Conservation (phyloP, 2,888 invertebrate species). For the Caenorhabditis auriculariae region DNA sequence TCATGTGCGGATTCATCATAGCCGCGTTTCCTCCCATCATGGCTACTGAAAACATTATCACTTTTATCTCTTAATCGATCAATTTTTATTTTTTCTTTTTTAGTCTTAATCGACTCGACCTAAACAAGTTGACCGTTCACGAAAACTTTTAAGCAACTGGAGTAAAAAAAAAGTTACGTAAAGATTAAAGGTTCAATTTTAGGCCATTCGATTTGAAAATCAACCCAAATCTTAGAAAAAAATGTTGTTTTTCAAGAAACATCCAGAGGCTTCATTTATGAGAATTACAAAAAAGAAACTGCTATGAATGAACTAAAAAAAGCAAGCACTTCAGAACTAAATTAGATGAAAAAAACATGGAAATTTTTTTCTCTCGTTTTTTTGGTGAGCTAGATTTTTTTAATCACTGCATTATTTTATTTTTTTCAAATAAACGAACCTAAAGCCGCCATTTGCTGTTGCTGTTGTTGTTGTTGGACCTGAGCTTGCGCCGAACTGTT, state of each 20-base stretch:
- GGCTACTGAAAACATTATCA: not conserved
- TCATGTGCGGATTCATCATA: not conserved
- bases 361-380: not conserved
- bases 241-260: too few species aligned
- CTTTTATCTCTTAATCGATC: too few species aligned
- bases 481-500: not conserved
- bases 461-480: slow-evolving; percentile 1
- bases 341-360: too few species aligned
- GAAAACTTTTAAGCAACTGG: too few species aligned
- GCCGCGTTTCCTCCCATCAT: not conserved
- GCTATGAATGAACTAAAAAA: not conserved
- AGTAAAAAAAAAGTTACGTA: too few species aligned
- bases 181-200: too few species aligned
- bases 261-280: not conserved
- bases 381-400: not conserved
- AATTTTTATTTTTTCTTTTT: too few species aligned
- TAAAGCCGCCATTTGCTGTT: slow-evolving; percentile 5
- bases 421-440: slow-evolving; percentile 9
- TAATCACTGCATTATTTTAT: too few species aligned
- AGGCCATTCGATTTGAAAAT: too few species aligned
- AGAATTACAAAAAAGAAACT: not conserved
- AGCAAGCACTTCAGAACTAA: not conserved
- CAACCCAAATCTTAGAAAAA: too few species aligned
- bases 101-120: too few species aligned
- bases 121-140: too few species aligned